Base-by-base conservation (phyloP, 2,113 vertebrate species). In the Oplegnathus fasciatus region DNA sequence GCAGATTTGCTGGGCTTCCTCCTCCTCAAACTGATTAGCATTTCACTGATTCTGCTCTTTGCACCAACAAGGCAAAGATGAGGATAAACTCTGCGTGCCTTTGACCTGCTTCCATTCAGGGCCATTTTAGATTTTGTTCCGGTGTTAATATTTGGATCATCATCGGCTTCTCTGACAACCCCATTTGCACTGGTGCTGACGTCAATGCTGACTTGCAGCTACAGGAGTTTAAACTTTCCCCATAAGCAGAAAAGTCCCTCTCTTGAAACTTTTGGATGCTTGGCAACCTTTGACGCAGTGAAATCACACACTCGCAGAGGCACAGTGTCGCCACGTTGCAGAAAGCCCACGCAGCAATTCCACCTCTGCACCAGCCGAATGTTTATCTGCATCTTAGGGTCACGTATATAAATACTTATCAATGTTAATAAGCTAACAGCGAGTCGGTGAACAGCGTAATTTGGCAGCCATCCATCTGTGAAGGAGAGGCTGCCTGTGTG, bases 31-130 rank as follows among this genome's bases (percentile, higher is more conserved):
- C 84, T 79, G 81, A 90, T 93, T 86, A 87, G 62, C 75, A 85
- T 80, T 93, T 92, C 65, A 90, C 79, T 82, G 67, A 90, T 89
- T 87, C 75, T 82, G 89, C 87, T 93, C 67, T 91, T 80, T 83
- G 84, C 70, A 67, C 70, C 2, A 13, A 30, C 73, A 69, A 64
- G 46, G 54, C 52, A 54, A 42, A 50, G 62, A 66, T 6, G 26
- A 79, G 52, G 50, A 84, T 73, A 54, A 79, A 83, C 76, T n/a
- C 24, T 60, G 18, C 8, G 30, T 83, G 54, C 78, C 44, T 75
- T 30, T 78, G 79, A 79, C 78, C 50, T 61, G 30, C 52, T 58
- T 73, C 11, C 42, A 71, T 15, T 48, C 54, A 20, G 46, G 24
- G 50, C 20, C 55, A 42, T 73, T 62, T 58, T 8, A 66, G 7